These are phyloP conservation scores for Mus spicilegus DNA, from an alignment of 2,113 vertebrate species.

Conservation along the genomic window DNA sequence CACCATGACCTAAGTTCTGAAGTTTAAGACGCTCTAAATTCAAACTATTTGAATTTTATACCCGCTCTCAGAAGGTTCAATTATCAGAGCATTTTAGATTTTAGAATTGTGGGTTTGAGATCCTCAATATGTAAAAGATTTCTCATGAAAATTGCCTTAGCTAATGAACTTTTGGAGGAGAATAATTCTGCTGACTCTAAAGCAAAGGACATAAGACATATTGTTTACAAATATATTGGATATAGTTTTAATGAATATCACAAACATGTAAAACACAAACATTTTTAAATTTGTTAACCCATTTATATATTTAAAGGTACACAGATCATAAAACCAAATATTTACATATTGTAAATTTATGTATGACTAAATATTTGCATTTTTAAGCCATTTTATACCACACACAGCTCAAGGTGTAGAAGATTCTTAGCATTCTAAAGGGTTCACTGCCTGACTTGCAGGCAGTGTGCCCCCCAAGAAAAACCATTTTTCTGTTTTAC, in stretches of 20 bases:
- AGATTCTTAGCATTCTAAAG: neutral
- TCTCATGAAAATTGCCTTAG: neutral
- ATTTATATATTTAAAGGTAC: neutral
- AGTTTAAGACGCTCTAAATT: neutral
- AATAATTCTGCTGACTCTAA: neutral
- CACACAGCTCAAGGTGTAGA: neutral
- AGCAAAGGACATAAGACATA: neutral
- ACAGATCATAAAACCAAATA: conserved; percentile 13
- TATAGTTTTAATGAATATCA: neutral
- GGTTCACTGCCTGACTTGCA: neutral
- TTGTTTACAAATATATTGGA: neutral
- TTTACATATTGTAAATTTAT: neutral
- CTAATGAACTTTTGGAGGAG: neutral
- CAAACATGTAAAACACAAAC: neutral
- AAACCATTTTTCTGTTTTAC: neutral
- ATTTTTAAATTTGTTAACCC: neutral
- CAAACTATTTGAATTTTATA: neutral
- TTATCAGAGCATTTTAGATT: neutral
- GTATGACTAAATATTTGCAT: neutral
- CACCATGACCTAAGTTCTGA: neutral
- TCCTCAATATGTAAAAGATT: neutral
- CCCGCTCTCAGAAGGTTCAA: neutral
- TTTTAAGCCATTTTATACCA: neutral
- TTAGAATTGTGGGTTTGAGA: neutral
- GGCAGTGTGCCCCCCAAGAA: neutral